Evolutionary conservation across 2,113 vertebrate species (phyloP).

Genomic region (Oreochromis tanganicae): DNA sequence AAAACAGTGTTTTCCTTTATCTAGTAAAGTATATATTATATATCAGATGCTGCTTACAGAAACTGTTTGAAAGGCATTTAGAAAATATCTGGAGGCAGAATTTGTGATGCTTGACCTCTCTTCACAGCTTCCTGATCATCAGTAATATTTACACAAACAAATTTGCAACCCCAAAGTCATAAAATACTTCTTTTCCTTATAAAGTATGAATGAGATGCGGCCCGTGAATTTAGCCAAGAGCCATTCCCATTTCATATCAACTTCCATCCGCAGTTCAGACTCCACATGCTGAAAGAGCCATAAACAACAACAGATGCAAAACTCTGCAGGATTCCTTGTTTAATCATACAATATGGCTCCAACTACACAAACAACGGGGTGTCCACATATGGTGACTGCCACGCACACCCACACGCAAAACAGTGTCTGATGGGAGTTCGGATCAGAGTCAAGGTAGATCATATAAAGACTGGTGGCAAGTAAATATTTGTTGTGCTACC

Average conservation of each 20-base stretch:
- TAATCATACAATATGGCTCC: neutral
- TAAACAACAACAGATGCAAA: constrained; percentile 39
- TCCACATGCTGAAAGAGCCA: neutral
- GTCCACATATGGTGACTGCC: constrained; percentile 8
- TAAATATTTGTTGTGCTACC: neutral
- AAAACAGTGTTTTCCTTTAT: neutral
- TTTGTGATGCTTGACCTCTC: neutral
- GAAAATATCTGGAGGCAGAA: neutral
- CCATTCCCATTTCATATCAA: neutral
- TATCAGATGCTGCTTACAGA: neutral
- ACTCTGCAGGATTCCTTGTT: constrained; percentile 30
- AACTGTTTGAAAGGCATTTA: neutral
- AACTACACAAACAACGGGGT: neutral
- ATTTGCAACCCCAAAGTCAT: neutral
- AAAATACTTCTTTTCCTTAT: neutral
- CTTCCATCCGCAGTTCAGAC: neutral
- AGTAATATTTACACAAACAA: constrained; percentile 4
- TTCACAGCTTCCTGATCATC: neutral
- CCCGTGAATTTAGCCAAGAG: neutral
- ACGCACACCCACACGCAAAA: neutral
- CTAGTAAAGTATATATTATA: neutral
- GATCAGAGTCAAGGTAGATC: neutral
- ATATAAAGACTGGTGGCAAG: neutral
- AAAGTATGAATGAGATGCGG: neutral
- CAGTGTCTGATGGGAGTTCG: neutral